Evolutionary conservation across 2,797 vertebrate genomes (phyloP), one percentile per base, ranked within the genome.

Genomic region (Eulemur albifrons): DNA sequence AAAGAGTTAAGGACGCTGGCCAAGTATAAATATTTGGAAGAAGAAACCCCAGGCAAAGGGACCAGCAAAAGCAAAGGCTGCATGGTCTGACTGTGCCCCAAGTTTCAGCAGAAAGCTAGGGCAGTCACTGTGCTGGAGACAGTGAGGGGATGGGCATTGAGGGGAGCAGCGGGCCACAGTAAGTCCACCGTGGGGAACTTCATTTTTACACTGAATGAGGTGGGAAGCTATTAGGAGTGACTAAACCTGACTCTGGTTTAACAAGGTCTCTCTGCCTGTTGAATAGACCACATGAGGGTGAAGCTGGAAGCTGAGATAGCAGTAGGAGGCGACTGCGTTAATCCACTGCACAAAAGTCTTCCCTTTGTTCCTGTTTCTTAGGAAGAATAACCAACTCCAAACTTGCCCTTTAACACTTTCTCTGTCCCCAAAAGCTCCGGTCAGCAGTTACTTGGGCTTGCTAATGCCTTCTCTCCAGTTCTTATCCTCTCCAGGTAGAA

Each of bases 121-220:
- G 40, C 67, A 7, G 12, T 5, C 23, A 7, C 1, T 8, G 0
- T 14, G 43, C 11, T n/a, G 11, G 38, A 25, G 40, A 43, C 2
- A 21, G 21, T 4, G 27, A 5, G 11, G 27, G 52, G 7, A 4
- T 1, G 11, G 14, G 38, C 6, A 7, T 4, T 13, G 23, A 40
- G 48, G 23, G 15, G 48, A 32, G 35, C 4, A 72, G n/a, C 0
- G 0, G 27, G 15, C 38, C 43, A 14, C 65, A 13, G 0, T 8
- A 2, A 2, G 7, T 38, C 38, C 45, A 15, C 23, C 0, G 0
- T 25, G 10, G 80, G 63, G 15, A 92, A 48, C 54, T 63, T 18
- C 45, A 15, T 50, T 52, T 92, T 48, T 75, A 67, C 50, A 35
- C 75, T 59, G 65, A 88, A 23, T 12, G n/a, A 77, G 20, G 30